Percentiles rank a stretch among this genome's conserved stretches.
Conservation (phyloP, 1,140 invertebrate genomes). For the Ceratosolen solmsi region DNA sequence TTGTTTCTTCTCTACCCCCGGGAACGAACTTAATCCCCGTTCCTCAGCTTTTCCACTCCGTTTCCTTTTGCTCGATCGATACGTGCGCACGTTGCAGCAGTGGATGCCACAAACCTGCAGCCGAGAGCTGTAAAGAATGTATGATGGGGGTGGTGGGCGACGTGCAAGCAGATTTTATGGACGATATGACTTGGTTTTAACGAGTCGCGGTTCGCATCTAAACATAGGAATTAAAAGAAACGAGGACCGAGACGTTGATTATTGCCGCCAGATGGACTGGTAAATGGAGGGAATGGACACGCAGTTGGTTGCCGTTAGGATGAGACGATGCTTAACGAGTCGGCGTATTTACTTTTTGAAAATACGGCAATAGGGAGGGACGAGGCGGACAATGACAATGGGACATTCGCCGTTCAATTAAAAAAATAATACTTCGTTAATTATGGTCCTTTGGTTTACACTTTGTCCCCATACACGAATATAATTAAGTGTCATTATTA, state of each 20-base stretch:
- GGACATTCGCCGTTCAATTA: too few species aligned
- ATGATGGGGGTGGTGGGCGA: not conserved
- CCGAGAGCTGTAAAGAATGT: slow-evolving; percentile 32
- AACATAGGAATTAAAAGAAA: not conserved
- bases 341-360: too few species aligned
- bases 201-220: not conserved
- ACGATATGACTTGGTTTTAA: not conserved
- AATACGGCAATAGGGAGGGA: too few species aligned
- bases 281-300: not conserved
- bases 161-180: not conserved
- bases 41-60: slow-evolving; percentile 3
- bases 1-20: slow-evolving; percentile 2
- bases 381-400: not conserved
- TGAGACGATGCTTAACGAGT: not conserved
- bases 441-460: not conserved
- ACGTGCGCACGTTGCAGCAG: not conserved
- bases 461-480: not conserved
- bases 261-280: not conserved
- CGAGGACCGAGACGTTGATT: not conserved
- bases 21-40: not conserved
- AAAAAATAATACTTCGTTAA: not conserved
- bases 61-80: slow-evolving; percentile 36
- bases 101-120: slow-evolving; percentile 25
- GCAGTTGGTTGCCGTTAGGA: not conserved
- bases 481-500: not conserved